A percentile compares a stretch with the other conserved stretches of the same genome.
Evolutionary conservation across 1,140 invertebrate genomes (phyloP).

Genomic region (Paralvinella palmiformis): DNA sequence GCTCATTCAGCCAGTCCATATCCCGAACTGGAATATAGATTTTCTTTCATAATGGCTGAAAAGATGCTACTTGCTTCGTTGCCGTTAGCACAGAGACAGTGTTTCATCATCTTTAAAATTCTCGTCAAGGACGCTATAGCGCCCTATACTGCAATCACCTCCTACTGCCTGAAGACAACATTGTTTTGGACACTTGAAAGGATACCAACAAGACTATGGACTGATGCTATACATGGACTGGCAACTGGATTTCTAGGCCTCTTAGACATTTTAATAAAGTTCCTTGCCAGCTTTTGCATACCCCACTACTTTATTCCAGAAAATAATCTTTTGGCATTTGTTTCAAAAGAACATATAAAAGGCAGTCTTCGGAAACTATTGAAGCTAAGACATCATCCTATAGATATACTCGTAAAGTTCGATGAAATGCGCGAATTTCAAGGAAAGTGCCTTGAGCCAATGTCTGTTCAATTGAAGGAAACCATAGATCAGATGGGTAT

Average conservation of each 20-base stretch:
- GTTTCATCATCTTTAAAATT: conserved; percentile 1
- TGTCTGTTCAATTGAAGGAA: no score
- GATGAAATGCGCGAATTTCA: no score
- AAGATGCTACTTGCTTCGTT: neutral
- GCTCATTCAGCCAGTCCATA: neutral
- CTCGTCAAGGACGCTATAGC: neutral
- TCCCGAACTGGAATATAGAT: neutral
- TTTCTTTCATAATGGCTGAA: conserved; percentile 2
- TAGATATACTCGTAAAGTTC: no score
- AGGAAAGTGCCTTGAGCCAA: no score
- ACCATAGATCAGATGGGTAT: no score
- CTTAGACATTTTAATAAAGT: neutral
- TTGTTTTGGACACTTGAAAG: neutral
- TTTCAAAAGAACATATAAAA: no score
- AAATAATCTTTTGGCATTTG: neutral
- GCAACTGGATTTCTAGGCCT: neutral
- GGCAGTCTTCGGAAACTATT: no score
- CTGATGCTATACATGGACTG: neutral
- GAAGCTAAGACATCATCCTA: no score
- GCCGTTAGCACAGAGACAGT: neutral
- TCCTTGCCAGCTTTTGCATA: neutral
- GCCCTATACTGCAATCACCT: neutral
- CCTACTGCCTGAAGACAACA: neutral
- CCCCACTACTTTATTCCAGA: conserved; percentile 7
- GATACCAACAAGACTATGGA: neutral